Evolutionary conservation across 37 sponge, comb jelly and placozoan species (phyloP).

Genomic region (Aphrocallistes beatrix): DNA sequence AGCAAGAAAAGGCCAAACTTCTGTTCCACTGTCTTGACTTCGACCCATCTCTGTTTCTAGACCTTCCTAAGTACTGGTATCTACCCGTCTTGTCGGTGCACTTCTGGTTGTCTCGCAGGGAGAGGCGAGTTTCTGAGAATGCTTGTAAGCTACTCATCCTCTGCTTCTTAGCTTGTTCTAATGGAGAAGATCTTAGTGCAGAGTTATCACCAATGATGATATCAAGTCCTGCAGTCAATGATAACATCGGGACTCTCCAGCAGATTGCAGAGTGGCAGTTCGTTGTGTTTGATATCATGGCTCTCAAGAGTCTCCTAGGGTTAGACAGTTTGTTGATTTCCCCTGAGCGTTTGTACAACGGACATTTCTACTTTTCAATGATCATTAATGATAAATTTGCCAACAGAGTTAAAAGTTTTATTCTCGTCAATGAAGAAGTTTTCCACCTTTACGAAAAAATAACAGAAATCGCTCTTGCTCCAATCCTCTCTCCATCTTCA

Average conservation of each 20-base stretch:
- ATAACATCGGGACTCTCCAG: neutral
- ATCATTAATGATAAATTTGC: neutral
- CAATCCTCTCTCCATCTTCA: neutral
- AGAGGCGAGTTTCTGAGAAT: neutral
- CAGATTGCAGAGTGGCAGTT: neutral
- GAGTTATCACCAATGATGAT: neutral
- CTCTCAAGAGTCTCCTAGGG: neutral
- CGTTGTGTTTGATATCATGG: neutral
- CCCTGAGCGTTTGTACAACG: neutral
- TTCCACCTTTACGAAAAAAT: neutral
- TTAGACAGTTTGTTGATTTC: neutral
- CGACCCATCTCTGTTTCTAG: neutral
- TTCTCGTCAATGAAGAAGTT: neutral
- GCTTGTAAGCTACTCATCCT: neutral
- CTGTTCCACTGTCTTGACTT: conserved; percentile 9
- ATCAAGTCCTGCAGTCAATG: neutral
- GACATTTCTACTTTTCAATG: neutral
- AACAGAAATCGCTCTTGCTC: neutral
- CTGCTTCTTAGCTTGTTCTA: neutral
- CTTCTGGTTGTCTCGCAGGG: neutral
- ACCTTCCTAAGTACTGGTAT: neutral
- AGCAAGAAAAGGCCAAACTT: neutral
- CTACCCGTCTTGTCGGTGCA: neutral
- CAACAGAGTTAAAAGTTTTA: neutral
- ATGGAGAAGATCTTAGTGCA: neutral